Base-by-base conservation (phyloP, 2,113 vertebrate species). In the Mirounga angustirostris region DNA sequence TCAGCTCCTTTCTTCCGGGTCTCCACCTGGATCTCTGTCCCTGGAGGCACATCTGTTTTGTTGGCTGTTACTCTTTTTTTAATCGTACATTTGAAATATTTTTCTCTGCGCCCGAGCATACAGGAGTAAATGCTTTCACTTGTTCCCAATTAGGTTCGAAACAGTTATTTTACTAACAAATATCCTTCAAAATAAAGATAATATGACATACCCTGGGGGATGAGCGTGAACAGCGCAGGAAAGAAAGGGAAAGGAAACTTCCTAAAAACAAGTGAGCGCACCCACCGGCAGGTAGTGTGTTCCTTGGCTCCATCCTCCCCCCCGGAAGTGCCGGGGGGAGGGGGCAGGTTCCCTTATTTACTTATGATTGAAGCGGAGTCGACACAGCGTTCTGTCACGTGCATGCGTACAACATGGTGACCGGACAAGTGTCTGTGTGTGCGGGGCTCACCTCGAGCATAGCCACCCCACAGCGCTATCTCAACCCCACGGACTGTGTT, bases 161-260 rank as follows among this genome's bases (percentile, higher is more conserved):
- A n/a, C 40, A 80, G 11, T 46, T 90, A 24, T 21, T n/a, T 94
- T 69, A 46, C 40, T 89, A 76, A 88, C 13, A 56, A 13, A 94
- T 58, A 33, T 46, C 73, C 16, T 46, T 91, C 63, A 61, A 89
- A 69, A 78, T 54, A 87, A 91, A 15, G 5, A 58, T 24, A 59
- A 4, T 79, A 10, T 36, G 7, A 50, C 74, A 50, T 33, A 36
- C 56, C 43, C 61, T 80, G 7, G 40, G 76, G 33, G 96, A n/a
- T 13, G 40, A 50, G 80, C 81, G 50, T 52, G 65, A 59, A 33
- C 5, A 16, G 63, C n/a, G 26, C 28, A 19, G 21, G 67, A 52
- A 81, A 94, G 65, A 94, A 67, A 74, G 73, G 26, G 36, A 92
- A 54, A 84, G 54, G 61, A 81, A 89, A 8, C n/a, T 89, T 76